Conservation (phyloP, 1,140 invertebrate genomes). For the Zophobas morio region DNA sequence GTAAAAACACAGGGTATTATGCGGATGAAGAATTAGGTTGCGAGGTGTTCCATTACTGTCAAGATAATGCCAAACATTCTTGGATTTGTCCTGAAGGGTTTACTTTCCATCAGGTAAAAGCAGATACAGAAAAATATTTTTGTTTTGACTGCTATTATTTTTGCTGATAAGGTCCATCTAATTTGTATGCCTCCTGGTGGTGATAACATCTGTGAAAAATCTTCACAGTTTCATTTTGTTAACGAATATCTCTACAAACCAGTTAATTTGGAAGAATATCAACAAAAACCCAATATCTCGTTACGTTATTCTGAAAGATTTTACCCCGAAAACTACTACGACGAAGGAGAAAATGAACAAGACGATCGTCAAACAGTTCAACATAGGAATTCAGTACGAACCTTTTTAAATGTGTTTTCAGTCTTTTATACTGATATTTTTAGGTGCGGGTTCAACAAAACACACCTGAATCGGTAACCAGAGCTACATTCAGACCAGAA, state of each 20-base stretch:
- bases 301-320: conserved; percentile 89
- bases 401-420: conserved; percentile 2
- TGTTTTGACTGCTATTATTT: background rate
- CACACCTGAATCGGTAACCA: conserved; percentile 49
- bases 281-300: conserved; percentile 85
- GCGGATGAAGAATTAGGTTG: conserved; percentile 91
- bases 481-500: conserved; percentile 64
- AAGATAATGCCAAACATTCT: conserved; percentile 90
- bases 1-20: conserved; percentile 90
- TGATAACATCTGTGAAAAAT: conserved; percentile 92
- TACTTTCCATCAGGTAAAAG: conserved; percentile 88
- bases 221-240: conserved; percentile 91
- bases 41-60: conserved; percentile 95
- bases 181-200: conserved; percentile 93
- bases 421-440: conserved; percentile 43
- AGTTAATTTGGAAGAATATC: conserved; percentile 85
- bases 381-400: conserved; percentile 64
- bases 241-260: conserved; percentile 95
- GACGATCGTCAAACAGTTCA: conserved; percentile 66
- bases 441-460: conserved; percentile 64
- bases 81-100: conserved; percentile 95
- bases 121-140: background rate
- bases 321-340: conserved; percentile 82
- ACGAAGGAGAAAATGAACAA: conserved; percentile 76
- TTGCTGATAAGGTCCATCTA: conserved; percentile 79